A percentile compares a stretch with the other conserved stretches of the same genome.
Evolutionary conservation across 2,888 invertebrate genomes (phyloP).

Genomic region (Galeruca laticollis): DNA sequence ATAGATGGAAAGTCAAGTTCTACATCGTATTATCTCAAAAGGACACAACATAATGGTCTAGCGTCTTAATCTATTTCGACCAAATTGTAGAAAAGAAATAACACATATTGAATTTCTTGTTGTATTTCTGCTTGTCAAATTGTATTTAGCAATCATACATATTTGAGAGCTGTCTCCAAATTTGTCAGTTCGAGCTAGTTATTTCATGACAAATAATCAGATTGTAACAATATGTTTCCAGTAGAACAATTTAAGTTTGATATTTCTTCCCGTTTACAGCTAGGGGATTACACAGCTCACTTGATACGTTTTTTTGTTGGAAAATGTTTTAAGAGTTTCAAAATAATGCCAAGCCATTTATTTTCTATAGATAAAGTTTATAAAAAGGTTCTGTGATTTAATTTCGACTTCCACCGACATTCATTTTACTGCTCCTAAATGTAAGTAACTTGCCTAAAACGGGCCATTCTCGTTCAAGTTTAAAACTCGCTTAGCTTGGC

Average conservation of each 20-base stretch:
- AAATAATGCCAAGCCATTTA: neutral
- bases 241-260: neutral
- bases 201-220: no score
- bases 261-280: neutral
- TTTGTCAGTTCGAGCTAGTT: no score
- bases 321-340: neutral
- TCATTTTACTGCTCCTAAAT: neutral
- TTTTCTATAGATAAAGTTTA: neutral
- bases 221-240: no score
- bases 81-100: no score
- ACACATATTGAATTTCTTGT: no score
- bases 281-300: neutral
- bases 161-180: no score
- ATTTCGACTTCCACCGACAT: neutral
- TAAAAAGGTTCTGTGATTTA: neutral
- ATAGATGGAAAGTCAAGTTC: no score
- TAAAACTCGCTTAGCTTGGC: neutral
- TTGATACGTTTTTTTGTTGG: neutral
- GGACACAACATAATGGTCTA: no score
- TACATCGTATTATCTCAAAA: no score
- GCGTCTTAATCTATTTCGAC: no score
- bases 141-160: no score
- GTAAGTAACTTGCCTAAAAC: neutral
- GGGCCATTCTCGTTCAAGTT: neutral
- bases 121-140: no score